A percentile compares a stretch with the other conserved stretches of the same genome.
phyloP scores from a whole-genome alignment of 2,797 vertebrate species.

The Syndactyla subalaris region DNA sequence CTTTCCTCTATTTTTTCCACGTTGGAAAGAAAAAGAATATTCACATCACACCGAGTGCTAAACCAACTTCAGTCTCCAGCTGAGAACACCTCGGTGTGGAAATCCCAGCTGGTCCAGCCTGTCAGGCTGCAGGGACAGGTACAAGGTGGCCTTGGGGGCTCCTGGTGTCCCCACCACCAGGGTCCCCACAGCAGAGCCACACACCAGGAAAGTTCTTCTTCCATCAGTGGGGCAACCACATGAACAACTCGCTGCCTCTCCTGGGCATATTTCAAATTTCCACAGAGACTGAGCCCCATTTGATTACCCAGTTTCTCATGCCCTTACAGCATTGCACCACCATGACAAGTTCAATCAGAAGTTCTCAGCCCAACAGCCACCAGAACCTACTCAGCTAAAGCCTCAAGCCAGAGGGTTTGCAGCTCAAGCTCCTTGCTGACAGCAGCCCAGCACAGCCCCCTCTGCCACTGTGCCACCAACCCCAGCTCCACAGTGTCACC shows the following conservation, averaged over 20 bases:
- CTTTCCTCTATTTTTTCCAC: fast-evolving
- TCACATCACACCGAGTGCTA: fast-evolving
- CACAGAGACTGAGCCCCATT: fast-evolving
- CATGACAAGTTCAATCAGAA: fast-evolving
- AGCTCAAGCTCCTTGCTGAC: background rate
- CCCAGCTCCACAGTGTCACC: no score
- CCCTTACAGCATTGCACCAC: fast-evolving
- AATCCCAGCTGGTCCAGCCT: background rate
- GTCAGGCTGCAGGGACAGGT: background rate
- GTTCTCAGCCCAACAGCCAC: background rate
- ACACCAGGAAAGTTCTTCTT: background rate
- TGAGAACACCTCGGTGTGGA: background rate
- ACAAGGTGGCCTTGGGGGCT: fast-evolving
- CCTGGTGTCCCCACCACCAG: background rate
- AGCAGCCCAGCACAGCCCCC: background rate
- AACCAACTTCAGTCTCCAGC: no score
- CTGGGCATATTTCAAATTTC: fast-evolving
- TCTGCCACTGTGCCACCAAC: background rate
- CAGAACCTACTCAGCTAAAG: background rate
- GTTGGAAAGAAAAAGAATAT: no score
- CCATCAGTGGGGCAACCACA: background rate
- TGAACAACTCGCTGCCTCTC: background rate
- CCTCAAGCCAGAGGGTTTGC: background rate
- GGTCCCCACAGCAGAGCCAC: background rate
- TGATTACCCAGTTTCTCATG: background rate